These are phyloP conservation scores for Aspidoscelis tigris DNA, from an alignment of 2,113 vertebrate genomes.

Conservation along the genomic window DNA sequence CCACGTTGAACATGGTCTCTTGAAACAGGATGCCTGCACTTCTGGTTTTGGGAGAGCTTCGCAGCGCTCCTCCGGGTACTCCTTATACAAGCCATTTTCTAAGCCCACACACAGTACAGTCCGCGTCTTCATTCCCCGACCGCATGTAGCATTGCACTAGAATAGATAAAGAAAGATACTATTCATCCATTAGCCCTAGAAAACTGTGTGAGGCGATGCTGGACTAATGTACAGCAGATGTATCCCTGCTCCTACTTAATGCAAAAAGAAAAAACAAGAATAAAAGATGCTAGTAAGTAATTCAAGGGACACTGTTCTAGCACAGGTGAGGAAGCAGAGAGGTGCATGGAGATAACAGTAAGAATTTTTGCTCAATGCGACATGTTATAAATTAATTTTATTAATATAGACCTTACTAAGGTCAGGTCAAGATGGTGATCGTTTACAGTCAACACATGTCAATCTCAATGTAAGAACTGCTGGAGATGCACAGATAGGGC, in stretches of 20 bases:
- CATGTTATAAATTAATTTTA: too few species aligned
- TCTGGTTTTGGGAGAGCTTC: conserved; percentile 71
- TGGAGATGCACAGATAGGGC: too few species aligned
- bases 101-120: conserved; percentile 80
- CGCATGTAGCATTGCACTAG: conserved; percentile 83
- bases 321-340: not conserved
- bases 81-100: conserved; percentile 78
- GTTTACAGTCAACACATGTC: too few species aligned
- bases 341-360: not conserved
- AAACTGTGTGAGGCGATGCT: not conserved
- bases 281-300: not conserved
- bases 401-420: too few species aligned
- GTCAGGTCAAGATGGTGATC: too few species aligned
- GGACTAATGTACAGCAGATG: not conserved
- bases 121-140: conserved; percentile 77
- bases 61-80: conserved; percentile 77
- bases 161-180: not conserved
- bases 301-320: not conserved
- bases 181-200: not conserved
- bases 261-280: not conserved
- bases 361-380: not conserved
- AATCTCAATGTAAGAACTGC: too few species aligned
- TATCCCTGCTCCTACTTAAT: not conserved
- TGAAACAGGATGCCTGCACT: conserved; percentile 77
- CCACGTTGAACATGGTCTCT: conserved; percentile 84